A percentile compares a stretch with the other conserved stretches of the same genome.
phyloP scores from a whole-genome alignment of 2,113 vertebrate species.

The Manacus vitellinus region DNA sequence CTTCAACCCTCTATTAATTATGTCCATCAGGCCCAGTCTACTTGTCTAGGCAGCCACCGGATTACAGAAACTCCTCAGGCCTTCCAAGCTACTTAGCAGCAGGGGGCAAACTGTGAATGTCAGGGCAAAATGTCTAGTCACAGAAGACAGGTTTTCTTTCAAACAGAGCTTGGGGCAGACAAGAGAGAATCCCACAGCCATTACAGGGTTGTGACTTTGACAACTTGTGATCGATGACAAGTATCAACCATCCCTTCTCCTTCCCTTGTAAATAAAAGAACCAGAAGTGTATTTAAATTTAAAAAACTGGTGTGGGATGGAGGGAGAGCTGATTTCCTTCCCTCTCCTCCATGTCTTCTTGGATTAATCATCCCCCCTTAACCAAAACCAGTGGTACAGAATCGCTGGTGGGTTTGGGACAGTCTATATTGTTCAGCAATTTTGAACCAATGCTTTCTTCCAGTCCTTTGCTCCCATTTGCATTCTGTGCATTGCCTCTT shows the following conservation, averaged over 20 bases:
- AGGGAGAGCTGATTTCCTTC: neutral
- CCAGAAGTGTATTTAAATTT: neutral
- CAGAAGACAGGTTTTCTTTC: neutral
- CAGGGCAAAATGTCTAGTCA: neutral
- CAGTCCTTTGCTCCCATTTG: neutral
- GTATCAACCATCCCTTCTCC: neutral
- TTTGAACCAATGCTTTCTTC: neutral
- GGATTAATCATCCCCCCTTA: neutral
- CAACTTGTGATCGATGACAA: neutral
- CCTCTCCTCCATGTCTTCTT: neutral
- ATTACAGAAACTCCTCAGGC: neutral
- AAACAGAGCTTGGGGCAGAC: neutral
- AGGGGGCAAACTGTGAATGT: neutral
- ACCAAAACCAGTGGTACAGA: neutral
- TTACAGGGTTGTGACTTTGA: neutral
- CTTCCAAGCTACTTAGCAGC: neutral
- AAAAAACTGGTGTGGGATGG: neutral
- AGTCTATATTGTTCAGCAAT: neutral
- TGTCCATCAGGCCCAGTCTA: neutral
- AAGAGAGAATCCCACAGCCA: neutral
- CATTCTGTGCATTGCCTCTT: neutral
- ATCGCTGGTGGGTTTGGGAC: neutral
- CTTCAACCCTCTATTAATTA: neutral
- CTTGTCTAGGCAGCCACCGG: neutral
- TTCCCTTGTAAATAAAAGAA: neutral